Base-by-base conservation (phyloP, 2,113 vertebrate species). In the Bufo gargarizans region DNA sequence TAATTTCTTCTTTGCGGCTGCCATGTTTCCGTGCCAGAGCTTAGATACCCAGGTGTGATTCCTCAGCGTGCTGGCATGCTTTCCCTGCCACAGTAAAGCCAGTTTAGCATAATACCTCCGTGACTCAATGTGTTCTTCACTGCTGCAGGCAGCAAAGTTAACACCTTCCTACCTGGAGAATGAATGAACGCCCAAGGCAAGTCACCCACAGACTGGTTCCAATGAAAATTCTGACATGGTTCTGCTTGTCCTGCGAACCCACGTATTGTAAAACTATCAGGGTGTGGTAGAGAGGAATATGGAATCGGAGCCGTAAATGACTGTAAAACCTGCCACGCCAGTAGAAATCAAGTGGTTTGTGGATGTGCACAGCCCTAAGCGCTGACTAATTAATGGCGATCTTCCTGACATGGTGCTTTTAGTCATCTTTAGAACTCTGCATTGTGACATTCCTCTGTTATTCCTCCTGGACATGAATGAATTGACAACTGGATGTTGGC, bases 21-120 rank as follows among this genome's bases (percentile, higher is more conserved):
- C 47, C 81, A 67, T 20, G 63, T 22, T n/a, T 80, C 6, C 20
- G 81, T 69, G 61, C 61, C 47, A 47, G 63, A 53, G 19, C 45
- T 14, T 53, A 6, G 61, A 61, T 83, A 67, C 81, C 81, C 81
- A 83, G 81, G 79, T 61, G 81, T 83, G 81, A 83, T 83, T 83
- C 61, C 61, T 14, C 61, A 67, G 61, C 49, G 13, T 83, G 45
- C 20, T 83, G 81, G 81, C 81, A 83, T 19, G 4, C 13, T 65
- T 50, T 49, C 49, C 8, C 33, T 63, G 61, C 79, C 43, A 61
- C 58, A 81, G 79, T 61, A 47, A 61, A 61, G 80, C 81, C 63
- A 50, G 61, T 83, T 83, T n/a, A 20, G 63, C 45, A 83, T n/a
- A 53, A 49, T 53, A 67, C 81, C 47, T 83, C 63, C 16, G n/a